Conservation (phyloP, 30 jellyfish, hydroid and myxozoan genomes). For the Kudoa iwatai region DNA sequence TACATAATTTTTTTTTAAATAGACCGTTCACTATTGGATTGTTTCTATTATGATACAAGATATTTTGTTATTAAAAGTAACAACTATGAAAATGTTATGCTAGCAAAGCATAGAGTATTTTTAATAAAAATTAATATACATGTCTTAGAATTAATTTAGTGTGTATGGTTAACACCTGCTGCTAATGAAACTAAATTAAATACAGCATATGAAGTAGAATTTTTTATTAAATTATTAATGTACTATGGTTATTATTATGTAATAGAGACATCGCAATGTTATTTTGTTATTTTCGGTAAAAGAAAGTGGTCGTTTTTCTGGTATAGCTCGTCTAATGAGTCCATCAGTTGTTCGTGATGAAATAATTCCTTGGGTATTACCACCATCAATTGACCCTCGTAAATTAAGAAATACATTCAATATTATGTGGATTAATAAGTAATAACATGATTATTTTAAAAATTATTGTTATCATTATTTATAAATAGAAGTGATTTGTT, state of each 20-base stretch:
- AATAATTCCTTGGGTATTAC: slow-evolving; percentile 55
- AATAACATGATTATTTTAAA: too few species aligned
- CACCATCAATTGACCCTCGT: slow-evolving; percentile 66
- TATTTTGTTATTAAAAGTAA: slow-evolving; percentile 69
- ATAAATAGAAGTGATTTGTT: slow-evolving; percentile 33
- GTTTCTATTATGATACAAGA: too few species aligned
- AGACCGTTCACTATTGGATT: too few species aligned
- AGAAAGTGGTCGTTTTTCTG: slow-evolving; percentile 91
- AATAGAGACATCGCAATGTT: slow-evolving; percentile 49
- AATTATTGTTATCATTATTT: too few species aligned
- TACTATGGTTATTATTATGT: slow-evolving; percentile 1
- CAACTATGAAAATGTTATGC: slow-evolving; percentile 47
- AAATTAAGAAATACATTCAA: slow-evolving; percentile 57
- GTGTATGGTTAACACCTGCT: slow-evolving; percentile 98
- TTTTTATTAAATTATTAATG: too few species aligned
- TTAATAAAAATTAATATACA: too few species aligned
- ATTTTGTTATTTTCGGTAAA: slow-evolving; percentile 49
- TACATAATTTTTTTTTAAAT: too few species aligned
- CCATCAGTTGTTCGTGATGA: slow-evolving; percentile 37
- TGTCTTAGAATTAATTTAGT: slow-evolving; percentile 8
- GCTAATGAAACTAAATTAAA: slow-evolving; percentile 69
- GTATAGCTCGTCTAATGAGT: slow-evolving; percentile 49
- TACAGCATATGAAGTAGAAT: slow-evolving; percentile 63
- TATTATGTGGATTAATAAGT: slow-evolving; percentile 82
- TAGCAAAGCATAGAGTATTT: too few species aligned